These are phyloP conservation scores for Coptodon bakossiorum DNA, from an alignment of 2,113 vertebrate species.

Conservation along the genomic window DNA sequence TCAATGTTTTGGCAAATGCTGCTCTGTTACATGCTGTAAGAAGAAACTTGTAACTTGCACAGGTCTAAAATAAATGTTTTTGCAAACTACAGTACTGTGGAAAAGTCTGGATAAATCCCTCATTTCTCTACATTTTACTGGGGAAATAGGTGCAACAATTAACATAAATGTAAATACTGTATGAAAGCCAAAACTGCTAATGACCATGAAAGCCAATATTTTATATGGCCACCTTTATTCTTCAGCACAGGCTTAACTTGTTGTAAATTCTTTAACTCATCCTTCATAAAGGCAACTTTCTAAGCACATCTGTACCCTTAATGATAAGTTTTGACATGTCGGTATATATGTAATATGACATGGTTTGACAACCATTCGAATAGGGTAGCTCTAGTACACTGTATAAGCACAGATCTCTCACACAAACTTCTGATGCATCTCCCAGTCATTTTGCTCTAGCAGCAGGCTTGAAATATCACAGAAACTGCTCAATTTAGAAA, in stretches of 20 bases:
- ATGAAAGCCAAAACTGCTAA: too few relatives aligned
- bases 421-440: neutral
- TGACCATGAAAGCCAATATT: too few relatives aligned
- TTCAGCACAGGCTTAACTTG: too few relatives aligned
- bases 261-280: too few relatives aligned
- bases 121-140: too few relatives aligned
- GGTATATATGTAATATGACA: neutral
- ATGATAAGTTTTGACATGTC: neutral
- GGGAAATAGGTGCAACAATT: too few relatives aligned
- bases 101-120: neutral
- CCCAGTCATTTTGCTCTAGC: neutral
- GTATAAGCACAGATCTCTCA: neutral
- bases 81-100: neutral
- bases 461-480: neutral
- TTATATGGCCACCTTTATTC: too few relatives aligned
- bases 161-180: too few relatives aligned
- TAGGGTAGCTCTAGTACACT: neutral
- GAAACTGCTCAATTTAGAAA: neutral
- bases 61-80: neutral
- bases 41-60: neutral
- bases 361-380: neutral
- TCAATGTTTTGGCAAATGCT: slow-evolving; percentile 12
- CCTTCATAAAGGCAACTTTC: neutral
- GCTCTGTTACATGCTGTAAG: slow-evolving; percentile 14
- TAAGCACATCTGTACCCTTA: neutral